Percentiles rank a stretch among this genome's conserved stretches.
These are phyloP conservation scores for Tauraco hartlaubi DNA, from an alignment of 2,797 vertebrate species.

Conservation along the genomic window DNA sequence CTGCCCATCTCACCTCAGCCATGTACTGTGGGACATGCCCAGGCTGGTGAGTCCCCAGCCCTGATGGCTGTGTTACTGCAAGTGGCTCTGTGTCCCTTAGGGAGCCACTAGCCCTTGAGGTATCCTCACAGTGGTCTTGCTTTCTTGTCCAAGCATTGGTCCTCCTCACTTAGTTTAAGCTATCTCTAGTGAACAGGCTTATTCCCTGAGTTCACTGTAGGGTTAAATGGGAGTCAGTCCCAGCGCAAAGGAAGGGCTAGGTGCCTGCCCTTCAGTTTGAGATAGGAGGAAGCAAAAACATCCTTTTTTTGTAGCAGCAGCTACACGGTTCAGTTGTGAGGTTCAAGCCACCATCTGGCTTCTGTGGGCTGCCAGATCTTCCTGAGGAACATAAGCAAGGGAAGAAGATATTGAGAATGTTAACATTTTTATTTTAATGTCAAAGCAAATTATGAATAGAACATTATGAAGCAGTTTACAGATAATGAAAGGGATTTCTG, in stretches of 20 bases:
- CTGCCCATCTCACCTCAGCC: background rate
- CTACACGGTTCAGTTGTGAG: background rate
- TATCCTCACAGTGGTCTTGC: background rate
- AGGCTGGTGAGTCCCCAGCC: background rate
- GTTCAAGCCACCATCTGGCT: slow-evolving; percentile 51
- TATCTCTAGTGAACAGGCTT: background rate
- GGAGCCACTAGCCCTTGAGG: background rate
- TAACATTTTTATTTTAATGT: slow-evolving; percentile 57
- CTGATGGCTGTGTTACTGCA: background rate
- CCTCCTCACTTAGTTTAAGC: background rate
- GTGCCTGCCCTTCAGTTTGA: background rate
- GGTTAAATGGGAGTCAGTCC: background rate
- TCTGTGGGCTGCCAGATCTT: slow-evolving; percentile 8
- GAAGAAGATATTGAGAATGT: background rate
- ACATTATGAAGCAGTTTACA: slow-evolving; percentile 15
- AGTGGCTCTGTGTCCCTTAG: rapidly evolving
- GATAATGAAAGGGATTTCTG: slow-evolving; percentile 28
- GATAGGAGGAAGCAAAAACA: background rate
- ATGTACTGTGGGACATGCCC: rapidly evolving
- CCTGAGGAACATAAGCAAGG: background rate
- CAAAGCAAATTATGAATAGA: slow-evolving; percentile 23
- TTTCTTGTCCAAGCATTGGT: background rate
- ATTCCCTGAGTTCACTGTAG: background rate
- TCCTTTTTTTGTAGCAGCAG: background rate
- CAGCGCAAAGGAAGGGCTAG: background rate